phyloP scores from a whole-genome alignment of 2,113 vertebrate genomes.

The Probosciger aterrimus region DNA sequence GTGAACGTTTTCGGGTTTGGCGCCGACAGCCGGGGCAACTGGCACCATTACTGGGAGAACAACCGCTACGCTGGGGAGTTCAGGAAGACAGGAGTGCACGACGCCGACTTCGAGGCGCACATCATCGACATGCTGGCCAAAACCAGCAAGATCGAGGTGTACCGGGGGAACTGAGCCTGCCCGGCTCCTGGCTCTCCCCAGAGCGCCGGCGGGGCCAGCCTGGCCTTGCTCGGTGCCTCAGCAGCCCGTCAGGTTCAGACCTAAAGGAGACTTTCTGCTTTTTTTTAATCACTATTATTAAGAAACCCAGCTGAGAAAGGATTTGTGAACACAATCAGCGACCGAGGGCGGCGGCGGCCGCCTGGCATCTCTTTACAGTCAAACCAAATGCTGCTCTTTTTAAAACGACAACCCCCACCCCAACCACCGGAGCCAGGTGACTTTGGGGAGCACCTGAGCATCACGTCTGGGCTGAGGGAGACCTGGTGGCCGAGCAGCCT shows the following conservation, averaged over 20 bases:
- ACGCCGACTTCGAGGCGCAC: conserved; percentile 94
- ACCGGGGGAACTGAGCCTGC: conserved; percentile 85
- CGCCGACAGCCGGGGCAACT: conserved; percentile 92
- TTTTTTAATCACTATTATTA: background rate
- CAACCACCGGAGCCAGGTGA: accelerated
- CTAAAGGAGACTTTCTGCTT: conserved; percentile 25
- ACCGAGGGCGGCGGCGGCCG: background rate
- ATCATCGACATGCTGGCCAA: conserved; percentile 89
- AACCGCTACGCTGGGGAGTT: conserved; percentile 97
- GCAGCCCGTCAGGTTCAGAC: conserved; percentile 1
- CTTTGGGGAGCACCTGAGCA: background rate
- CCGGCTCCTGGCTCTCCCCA: background rate
- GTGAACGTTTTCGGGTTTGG: conserved; percentile 97
- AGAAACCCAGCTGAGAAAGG: background rate
- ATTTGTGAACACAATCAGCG: conserved; percentile 20
- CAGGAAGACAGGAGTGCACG: conserved; percentile 94
- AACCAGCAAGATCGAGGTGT: conserved; percentile 90
- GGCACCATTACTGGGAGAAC: conserved; percentile 99
- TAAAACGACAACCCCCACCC: background rate
- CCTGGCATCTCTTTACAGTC: conserved; percentile 15
- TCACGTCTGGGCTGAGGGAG: accelerated
- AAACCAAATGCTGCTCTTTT: conserved; percentile 67
- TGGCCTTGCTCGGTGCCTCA: background rate
- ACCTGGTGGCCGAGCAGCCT: background rate
- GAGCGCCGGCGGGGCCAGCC: background rate